Evolutionary conservation across 2,797 vertebrate species (phyloP), one percentile per base, ranked within the genome.

Genomic region (Eptatretus atami): DNA sequence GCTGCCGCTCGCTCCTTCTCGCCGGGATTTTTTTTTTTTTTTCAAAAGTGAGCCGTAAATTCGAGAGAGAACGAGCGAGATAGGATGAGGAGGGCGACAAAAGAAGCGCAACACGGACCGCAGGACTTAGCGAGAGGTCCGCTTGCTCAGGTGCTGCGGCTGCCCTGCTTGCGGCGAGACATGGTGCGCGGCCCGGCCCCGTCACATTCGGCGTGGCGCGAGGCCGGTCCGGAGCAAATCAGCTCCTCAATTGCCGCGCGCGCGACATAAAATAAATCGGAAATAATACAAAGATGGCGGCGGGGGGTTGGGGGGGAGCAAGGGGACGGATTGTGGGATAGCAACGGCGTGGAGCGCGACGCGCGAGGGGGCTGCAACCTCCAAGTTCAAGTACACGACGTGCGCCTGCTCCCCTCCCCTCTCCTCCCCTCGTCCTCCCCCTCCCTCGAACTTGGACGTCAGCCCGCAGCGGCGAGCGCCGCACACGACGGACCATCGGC

Each of bases 151-250:
- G 83, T 94, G 87, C 83, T 86, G 86, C 73, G 87, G 87, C 80
- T 94, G 80, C 86, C 86, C 78, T 93, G 87, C 82, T 94, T 94
- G 79, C 87, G 87, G 81, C 87, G 87, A 86, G 87, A 93, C 87
- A 85, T 90, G 80, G 80, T 84, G 82, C 78, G 78, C 78, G 73
- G 71, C 75, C 77, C 76, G 77, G 78, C 77, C 74, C 71, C 71
- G 73, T 73, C 74, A 72, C 73, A 73, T 72, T 72, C 72, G 73
- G 76, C 76, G 73, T 44, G 31, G 73, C 77, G 77, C 80, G 81
- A 81, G 82, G 81, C 81, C 80, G 81, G 86, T 81, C 84, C 84
- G 80, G 78, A 81, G 82, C 77, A 82, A 85, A 84, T 80, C 79
- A 86, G 84, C 88, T 87, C 87, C 86, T 87, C 82, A 84, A 83